Base-by-base conservation (phyloP, 2,888 invertebrate species). In the Sialis lutaria region DNA sequence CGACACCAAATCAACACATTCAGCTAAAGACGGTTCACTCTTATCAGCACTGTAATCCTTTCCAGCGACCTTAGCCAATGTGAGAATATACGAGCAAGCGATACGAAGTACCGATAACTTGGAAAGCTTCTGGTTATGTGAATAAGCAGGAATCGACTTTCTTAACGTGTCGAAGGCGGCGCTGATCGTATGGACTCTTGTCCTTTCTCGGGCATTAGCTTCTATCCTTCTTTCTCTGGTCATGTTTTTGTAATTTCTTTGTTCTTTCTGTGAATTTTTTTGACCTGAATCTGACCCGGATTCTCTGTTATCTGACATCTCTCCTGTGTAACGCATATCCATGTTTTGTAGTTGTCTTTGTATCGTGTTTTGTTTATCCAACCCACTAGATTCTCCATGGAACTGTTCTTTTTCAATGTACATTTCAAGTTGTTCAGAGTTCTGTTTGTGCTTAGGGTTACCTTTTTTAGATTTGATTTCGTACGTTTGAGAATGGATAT, bases 161-260 rank as follows among this genome's bases (percentile, higher is more conserved):
- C 93, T 72, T 7, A 95, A 68, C 1, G 86, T 89, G 54, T 95
- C 93, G 61, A 93, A 95, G 0, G 93, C 93, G 0, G 92, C 92
- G 58, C 91, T 91, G 53, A 95, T 95, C 1, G 93, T 93, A 63
- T 95, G 93, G 1, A 95, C 93, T 45, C 93, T 71, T 6, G 92
- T 90, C 49, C 93, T 68, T 61, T 95, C 93, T 5, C 93, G 71
- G 0, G 93, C 93, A 60, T 95, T 95, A 0, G 93, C 93, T 62
- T 95, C 93, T 59, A 93, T 89, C 53, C 93, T 72, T 54, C 93
- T 69, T 61, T 92, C 92, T 13, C 90, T 72, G 0, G 89, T 93
- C 91, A 93, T 92, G 62, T 91, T 93, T 61, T 93, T 93, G 66
- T 93, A 93, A 62, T 92, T 92, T 52, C 89, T 72, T 58, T 88